phyloP scores from a whole-genome alignment of 2,888 invertebrate genomes.

The Sphaerophoria rueppellii region DNA sequence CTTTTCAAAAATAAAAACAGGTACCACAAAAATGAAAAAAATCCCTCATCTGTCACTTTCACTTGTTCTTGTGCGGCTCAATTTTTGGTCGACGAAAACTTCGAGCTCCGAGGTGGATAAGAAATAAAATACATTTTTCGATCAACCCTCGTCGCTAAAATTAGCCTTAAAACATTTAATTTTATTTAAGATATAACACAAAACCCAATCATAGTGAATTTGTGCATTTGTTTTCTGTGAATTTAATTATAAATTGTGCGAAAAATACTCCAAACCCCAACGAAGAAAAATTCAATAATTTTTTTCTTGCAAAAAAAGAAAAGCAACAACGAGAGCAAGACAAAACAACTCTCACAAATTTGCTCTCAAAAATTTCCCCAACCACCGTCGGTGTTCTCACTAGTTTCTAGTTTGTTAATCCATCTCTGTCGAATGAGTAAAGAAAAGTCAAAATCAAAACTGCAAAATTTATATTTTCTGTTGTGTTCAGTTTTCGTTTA shows the following conservation, averaged over 20 bases:
- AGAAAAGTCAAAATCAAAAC: constrained; percentile 20
- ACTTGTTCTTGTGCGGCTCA: constrained; percentile 72
- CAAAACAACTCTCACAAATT: constrained; percentile 63
- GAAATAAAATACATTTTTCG: constrained; percentile 26
- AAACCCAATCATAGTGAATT: neutral
- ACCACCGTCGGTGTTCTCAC: constrained; percentile 53
- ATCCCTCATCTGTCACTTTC: constrained; percentile 72
- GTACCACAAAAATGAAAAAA: constrained; percentile 28
- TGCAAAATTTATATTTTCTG: constrained; percentile 42
- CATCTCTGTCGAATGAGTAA: constrained; percentile 33
- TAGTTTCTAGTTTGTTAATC: neutral
- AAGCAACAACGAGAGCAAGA: constrained; percentile 56
- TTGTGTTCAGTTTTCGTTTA: constrained; percentile 39
- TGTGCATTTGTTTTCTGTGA: neutral
- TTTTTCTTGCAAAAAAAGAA: constrained; percentile 53
- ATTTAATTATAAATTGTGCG: neutral
- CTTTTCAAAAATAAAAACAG: constrained; percentile 52
- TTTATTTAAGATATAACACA: neutral
- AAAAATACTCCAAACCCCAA: constrained; percentile 9
- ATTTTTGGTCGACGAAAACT: constrained; percentile 57
- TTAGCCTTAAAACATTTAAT: neutral
- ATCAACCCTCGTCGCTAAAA: constrained; percentile 4
- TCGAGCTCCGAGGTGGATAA: constrained; percentile 22
- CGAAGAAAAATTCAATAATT: constrained; percentile 55
- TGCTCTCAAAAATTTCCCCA: constrained; percentile 67